Base-by-base conservation (phyloP, 2,797 vertebrate species). In the Bovichtus variegatus region DNA sequence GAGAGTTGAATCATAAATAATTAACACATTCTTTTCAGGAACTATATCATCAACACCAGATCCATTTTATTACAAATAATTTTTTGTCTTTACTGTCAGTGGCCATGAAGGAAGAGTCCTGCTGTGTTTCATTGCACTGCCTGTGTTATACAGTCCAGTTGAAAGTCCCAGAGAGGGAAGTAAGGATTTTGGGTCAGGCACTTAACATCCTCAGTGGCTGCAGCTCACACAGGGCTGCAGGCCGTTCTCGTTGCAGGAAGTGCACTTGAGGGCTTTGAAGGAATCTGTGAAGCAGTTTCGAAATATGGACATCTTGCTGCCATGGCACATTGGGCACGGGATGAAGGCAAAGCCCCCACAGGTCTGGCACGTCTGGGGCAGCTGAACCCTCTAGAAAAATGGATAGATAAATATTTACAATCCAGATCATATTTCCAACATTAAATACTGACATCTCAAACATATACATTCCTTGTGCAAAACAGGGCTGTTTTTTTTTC, bases 271-370 rank as follows among this genome's bases (percentile, higher is more conserved):
- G 82, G 98, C 98, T 96, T 99, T 99, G 95, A 99, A 99, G 31
- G 97, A 98, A 92, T 99, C 98, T 0, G 98, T 99, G 93, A 99
- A 99, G 95, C 97, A 98, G 94, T 99, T 99, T 87, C 98, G 97
- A 87, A 98, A 96, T 83, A 98, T 95, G 9, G 98, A 99, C 98
- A 99, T 99, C 95, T 99, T 99, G 96, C 98, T 99, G 94, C 98
- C 98, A 92, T 98, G 98, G 97, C 98, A 99, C 96, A 94, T 96
- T 59, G 96, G 96, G 92, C 98, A 99, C 1, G 96, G 98, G 92
- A 98, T 92, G 88, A 99, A 99, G 89, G 97, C 96, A 54, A 96
- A 99, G 86, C 97, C 98, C 78, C 98, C 98, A 0, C 98, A 99
- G 74, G 93, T 96, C 91, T 81, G 96, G 92, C 98, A 99, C 91